Conservation (phyloP, 2,113 vertebrate species). For the Nyctereutes procyonoides region DNA sequence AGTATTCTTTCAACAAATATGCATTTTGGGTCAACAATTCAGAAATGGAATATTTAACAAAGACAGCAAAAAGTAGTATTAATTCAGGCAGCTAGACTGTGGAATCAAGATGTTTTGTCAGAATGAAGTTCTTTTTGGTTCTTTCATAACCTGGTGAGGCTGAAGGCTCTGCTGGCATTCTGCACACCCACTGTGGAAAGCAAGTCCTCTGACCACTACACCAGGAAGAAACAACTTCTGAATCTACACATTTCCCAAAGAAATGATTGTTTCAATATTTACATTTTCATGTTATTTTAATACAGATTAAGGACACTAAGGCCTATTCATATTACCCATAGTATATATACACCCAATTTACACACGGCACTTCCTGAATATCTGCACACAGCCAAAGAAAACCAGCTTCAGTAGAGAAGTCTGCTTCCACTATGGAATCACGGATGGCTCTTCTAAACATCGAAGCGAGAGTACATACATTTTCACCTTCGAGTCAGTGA, state of each 20-base stretch:
- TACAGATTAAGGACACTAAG: neutral
- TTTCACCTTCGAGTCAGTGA: neutral
- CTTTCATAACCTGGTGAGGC: neutral
- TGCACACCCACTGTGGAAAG: too few relatives aligned
- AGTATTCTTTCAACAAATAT: neutral
- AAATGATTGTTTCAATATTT: neutral
- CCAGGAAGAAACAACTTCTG: neutral
- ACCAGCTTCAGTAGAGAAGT: neutral
- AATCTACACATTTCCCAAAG: neutral
- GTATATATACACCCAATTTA: neutral
- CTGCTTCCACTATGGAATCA: neutral
- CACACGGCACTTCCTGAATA: neutral
- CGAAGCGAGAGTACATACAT: neutral
- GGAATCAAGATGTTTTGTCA: neutral
- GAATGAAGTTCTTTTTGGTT: neutral
- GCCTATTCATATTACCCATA: neutral
- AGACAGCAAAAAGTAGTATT: neutral
- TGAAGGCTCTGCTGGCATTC: neutral
- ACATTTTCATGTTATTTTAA: neutral
- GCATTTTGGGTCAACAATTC: neutral
- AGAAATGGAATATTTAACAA: neutral
- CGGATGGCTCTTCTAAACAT: neutral
- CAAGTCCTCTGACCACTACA: neutral
- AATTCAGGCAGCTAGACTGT: neutral
- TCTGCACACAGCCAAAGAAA: neutral